Evolutionary conservation across 1,140 invertebrate species (phyloP), one percentile per base, ranked within the genome.

Genomic region (Aphidius ervi): DNA sequence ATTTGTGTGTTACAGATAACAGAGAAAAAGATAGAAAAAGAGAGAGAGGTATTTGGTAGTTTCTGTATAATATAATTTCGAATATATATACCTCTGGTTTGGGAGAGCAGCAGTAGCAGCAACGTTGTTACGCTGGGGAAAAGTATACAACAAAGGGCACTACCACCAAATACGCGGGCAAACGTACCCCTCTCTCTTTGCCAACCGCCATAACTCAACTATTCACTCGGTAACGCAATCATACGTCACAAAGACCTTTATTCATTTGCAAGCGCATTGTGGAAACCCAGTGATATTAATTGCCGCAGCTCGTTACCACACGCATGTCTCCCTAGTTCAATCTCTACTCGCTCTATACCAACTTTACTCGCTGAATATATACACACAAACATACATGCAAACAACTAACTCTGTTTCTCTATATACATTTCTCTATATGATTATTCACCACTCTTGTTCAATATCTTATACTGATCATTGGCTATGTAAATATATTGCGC

Each of bases 261-360:
- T 31, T 80, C 78, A 80, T 79, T 80, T 80, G 78, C 78, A 79
- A 79, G 78, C 75, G 76, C 78, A 80, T 80, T 80, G 78, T 80
- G 77, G 74, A 78, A 78, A 75, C 73, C 74, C 69, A 67, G 71
- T 71, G 74, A 80, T 80, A 80, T 79, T 80, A 80, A 80, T 80
- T 80, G 77, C 77, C 76, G 73, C 71, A 70, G 75, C 78, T 79
- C 78, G 78, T 79, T 80, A 79, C 75, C 61, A 40, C 40, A 10
- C 58, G 16, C 55, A 46, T 62, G 61, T 59, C 58, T 53, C 58
- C 20, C 46, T 31, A 31, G 23, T 31, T 31, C 7, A 45, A n/a
- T n/a, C 47, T 50, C 40, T 49, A 31, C 41, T 66, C 67, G 71
- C 72, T 74, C 69, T 67, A 68, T 62, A 59, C 64, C 63, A 16